These are phyloP conservation scores for Hippoglossus hippoglossus DNA, from an alignment of 2,797 vertebrate genomes.

Conservation along the genomic window DNA sequence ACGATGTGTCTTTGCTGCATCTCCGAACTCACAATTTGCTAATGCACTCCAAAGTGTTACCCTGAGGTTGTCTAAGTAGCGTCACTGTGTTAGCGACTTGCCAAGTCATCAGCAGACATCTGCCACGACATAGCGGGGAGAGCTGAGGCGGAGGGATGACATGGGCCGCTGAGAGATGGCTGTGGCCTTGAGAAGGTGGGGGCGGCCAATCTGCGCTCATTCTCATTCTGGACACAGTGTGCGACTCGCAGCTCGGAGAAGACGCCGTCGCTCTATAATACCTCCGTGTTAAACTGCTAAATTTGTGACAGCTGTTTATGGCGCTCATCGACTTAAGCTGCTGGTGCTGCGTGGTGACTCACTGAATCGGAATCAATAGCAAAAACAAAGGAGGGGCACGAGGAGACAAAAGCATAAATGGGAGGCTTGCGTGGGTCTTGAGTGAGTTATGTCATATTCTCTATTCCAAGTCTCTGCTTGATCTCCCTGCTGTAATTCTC, in stretches of 20 bases:
- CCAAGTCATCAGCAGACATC: conserved; percentile 67
- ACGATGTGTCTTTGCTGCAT: not conserved
- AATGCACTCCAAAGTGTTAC: conserved; percentile 29
- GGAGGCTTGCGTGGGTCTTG: not conserved
- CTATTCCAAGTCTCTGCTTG: not conserved
- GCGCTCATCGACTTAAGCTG: conserved; percentile 51
- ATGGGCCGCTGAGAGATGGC: conserved; percentile 34
- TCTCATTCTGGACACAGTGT: conserved; percentile 41
- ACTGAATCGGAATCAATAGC: conserved; percentile 56
- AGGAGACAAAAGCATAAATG: conserved; percentile 13
- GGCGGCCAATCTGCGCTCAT: conserved; percentile 27
- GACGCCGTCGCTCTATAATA: conserved; percentile 38
- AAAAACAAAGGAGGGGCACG: conserved; percentile 8
- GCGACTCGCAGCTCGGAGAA: conserved; percentile 30
- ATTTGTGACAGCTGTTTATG: conserved; percentile 72
- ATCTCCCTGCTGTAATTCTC: too few species aligned
- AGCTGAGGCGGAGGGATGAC: conserved; percentile 36
- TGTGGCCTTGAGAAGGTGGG: conserved; percentile 55
- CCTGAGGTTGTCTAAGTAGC: conserved; percentile 47
- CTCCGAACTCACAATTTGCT: conserved; percentile 24
- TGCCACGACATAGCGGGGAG: conserved; percentile 43
- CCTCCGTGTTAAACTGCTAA: conserved; percentile 47
- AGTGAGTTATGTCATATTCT: conserved; percentile 27
- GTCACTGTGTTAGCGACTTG: conserved; percentile 34
- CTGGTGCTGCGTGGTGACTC: conserved; percentile 30